phyloP scores from a whole-genome alignment of 2,797 vertebrate genomes.

The Sebastes itinus region DNA sequence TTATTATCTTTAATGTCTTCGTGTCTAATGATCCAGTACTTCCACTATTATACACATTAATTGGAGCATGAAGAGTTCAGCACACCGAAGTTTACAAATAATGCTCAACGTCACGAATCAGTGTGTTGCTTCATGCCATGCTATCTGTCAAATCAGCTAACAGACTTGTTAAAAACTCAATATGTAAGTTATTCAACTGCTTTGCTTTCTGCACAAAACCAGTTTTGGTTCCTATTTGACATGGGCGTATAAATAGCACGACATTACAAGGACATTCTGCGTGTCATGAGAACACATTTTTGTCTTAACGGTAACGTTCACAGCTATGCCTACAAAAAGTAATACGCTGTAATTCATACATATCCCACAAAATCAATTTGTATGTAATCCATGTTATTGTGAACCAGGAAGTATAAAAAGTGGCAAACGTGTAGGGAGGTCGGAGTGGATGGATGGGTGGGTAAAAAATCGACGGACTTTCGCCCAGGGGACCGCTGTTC shows the following conservation, averaged over 20 bases:
- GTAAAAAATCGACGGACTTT: no score
- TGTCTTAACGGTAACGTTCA: not conserved
- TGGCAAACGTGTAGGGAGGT: no score
- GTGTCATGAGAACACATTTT: not conserved
- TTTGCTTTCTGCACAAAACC: not conserved
- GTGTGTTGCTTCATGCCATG: conserved; percentile 5
- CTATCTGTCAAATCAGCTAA: not conserved
- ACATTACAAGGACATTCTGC: not conserved
- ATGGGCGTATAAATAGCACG: not conserved
- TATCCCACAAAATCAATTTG: no score
- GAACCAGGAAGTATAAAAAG: no score
- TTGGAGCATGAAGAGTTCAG: conserved; percentile 20
- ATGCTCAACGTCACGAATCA: not conserved
- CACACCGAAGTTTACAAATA: conserved; percentile 30
- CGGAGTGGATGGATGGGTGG: no score
- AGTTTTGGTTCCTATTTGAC: not conserved
- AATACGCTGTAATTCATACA: no score
- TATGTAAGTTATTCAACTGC: not conserved
- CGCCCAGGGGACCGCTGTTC: no score
- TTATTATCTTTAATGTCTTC: conserved; percentile 16
- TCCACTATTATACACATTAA: conserved; percentile 17
- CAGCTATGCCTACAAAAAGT: no score
- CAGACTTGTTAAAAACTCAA: not conserved
- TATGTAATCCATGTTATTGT: no score
- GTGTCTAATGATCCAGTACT: conserved; percentile 32